A percentile compares a stretch with the other conserved stretches of the same genome.
Conservation (phyloP, 2,888 invertebrate genomes). For the Empis stercorea region DNA sequence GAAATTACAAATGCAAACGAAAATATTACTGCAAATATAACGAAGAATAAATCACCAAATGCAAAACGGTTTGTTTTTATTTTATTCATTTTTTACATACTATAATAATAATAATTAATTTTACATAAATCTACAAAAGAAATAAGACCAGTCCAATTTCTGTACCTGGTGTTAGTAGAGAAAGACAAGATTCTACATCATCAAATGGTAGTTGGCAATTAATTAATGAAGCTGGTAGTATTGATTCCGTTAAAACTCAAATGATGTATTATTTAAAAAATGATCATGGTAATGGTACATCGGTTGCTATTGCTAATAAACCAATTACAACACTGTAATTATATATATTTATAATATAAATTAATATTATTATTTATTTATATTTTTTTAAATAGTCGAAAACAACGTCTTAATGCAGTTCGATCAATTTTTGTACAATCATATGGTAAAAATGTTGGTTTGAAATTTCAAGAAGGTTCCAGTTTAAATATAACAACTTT, state of each 20-base stretch:
- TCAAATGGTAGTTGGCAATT: slow-evolving; percentile 56
- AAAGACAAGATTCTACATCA: slow-evolving; percentile 46
- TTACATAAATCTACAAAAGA: too few species aligned
- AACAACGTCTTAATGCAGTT: not conserved
- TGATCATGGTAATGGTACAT: slow-evolving; percentile 4
- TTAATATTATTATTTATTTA: not conserved
- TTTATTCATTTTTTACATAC: too few species aligned
- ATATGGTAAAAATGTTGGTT: not conserved
- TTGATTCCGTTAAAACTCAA: slow-evolving; percentile 28
- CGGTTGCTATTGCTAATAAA: not conserved
- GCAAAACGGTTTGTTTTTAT: slow-evolving; percentile 26
- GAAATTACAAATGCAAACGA: slow-evolving; percentile 31
- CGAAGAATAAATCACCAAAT: slow-evolving; percentile 25
- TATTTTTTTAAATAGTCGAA: not conserved
- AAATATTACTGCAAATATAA: slow-evolving; percentile 13
- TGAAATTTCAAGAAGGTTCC: not conserved
- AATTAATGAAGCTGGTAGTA: slow-evolving; percentile 53
- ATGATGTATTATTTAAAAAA: slow-evolving; percentile 10
- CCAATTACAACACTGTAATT: not conserved
- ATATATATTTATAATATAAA: too few species aligned
- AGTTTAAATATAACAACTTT: too few species aligned
- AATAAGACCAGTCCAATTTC: slow-evolving; percentile 50
- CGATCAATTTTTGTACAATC: not conserved
- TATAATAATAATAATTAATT: not conserved
- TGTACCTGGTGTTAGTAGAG: slow-evolving; percentile 43